Base-by-base conservation (phyloP, 2,888 invertebrate genomes). In the Brachyptera putata region DNA sequence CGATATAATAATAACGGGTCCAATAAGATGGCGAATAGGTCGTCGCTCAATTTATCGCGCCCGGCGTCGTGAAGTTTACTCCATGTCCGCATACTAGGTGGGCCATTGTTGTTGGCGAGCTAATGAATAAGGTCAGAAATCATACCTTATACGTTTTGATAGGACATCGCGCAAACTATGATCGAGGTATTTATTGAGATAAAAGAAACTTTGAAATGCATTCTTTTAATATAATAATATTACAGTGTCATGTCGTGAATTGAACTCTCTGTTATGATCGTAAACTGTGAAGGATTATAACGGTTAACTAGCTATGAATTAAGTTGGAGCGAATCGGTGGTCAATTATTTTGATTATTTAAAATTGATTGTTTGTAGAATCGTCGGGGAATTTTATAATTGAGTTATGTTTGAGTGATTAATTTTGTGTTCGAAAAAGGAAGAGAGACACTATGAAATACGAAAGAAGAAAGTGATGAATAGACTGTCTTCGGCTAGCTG, bases 51-150 rank as follows among this genome's bases (percentile, higher is more conserved):
- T n/a, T n/a, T n/a, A n/a, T n/a, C n/a, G n/a, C n/a, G n/a, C n/a
- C n/a, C n/a, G n/a, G n/a, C n/a, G 30, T 11, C 30, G 30, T 30
- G 30, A 30, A 7, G 5, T 3, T 21, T 3, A 21, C 46, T 13
- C 5, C n/a, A 18, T n/a, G 9, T 13, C 46, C 22, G 46, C 46
- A 3, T 21, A 46, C 16, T 46, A 46, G 46, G 46, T 46, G 46
- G 46, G 11, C 46, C 24, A 22, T 46, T 46, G 46, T 24, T 46
- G 46, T 13, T 2, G 9, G n/a, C 46, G 22, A 21, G 24, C 24
- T 46, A 46, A 46, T 46, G 21, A 46, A 22, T 24, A 46, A 46
- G 46, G 46, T 46, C 46, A 46, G 3, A 41, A 41, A 41, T 41
- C 21, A 41, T 16, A 41, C 41, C 41, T 41, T 41, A 41, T 41